phyloP scores from a whole-genome alignment of 1,140 invertebrate species.

The Ceratosolen fusciceps region DNA sequence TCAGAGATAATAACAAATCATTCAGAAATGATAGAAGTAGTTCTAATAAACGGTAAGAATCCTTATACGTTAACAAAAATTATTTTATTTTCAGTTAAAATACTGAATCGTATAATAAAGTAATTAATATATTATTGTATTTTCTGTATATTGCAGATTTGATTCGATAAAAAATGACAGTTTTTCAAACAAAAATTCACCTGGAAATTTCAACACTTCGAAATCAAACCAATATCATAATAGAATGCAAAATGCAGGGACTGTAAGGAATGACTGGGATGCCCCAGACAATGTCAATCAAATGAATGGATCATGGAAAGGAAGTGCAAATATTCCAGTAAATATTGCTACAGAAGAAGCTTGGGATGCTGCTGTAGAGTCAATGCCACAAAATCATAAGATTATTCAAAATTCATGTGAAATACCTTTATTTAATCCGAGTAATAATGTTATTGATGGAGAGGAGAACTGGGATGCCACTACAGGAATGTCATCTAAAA shows the following conservation, averaged over 20 bases:
- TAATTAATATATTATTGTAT: neutral
- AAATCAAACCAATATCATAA: constrained; percentile 26
- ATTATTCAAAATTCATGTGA: neutral
- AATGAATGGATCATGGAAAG: constrained; percentile 40
- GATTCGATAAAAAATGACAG: constrained; percentile 30
- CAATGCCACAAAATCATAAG: constrained; percentile 5
- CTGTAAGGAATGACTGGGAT: constrained; percentile 42
- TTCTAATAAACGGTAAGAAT: constrained; percentile 25
- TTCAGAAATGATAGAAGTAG: constrained; percentile 11
- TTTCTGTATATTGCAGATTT: constrained; percentile 36
- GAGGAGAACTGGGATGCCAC: constrained; percentile 36
- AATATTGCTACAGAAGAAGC: constrained; percentile 13
- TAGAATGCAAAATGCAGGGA: neutral
- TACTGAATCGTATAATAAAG: neutral
- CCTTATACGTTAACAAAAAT: neutral
- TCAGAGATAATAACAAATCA: constrained; percentile 28
- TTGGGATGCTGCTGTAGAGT: constrained; percentile 18
- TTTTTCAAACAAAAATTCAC: constrained; percentile 18
- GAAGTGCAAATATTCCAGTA: neutral
- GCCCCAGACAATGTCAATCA: constrained; percentile 16
- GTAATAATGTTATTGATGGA: neutral
- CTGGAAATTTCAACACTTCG: constrained; percentile 19
- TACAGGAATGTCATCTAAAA: neutral
- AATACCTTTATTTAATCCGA: constrained; percentile 19
- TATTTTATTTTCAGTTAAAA: neutral